Percentiles rank a stretch among this genome's conserved stretches.
These are phyloP conservation scores for human (Homo sapiens) DNA, from an alignment of 2,113 vertebrate genomes.

Conservation along the genomic window DNA sequence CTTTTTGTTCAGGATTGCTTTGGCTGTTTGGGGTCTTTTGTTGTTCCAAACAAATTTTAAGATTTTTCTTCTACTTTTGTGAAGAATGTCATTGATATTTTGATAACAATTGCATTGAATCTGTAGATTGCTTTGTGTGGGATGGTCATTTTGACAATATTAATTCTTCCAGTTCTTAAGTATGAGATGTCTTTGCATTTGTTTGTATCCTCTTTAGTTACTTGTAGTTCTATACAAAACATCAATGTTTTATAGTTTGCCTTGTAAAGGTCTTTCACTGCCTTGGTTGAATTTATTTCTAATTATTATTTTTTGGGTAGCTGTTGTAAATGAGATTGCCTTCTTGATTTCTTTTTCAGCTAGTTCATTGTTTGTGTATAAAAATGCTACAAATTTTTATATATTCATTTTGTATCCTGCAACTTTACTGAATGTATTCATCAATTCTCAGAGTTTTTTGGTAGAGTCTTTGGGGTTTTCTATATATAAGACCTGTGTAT, in stretches of 20 bases:
- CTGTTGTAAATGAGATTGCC: neutral
- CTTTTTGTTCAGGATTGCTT: no score
- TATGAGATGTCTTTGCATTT: neutral
- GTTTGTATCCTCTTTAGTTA: neutral
- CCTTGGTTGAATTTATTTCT: neutral
- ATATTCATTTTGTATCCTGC: neutral
- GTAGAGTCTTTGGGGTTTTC: neutral
- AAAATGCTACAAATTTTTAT: neutral
- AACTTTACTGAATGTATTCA: neutral
- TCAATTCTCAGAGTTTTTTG: neutral
- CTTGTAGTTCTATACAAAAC: no score
- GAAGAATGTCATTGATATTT: neutral
- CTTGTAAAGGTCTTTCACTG: neutral
- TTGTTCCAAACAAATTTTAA: neutral
- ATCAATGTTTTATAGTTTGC: neutral
- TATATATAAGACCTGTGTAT: neutral
- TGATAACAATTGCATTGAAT: neutral
- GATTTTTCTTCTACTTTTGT: neutral
- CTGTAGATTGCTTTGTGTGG: neutral
- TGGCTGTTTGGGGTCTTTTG: neutral
- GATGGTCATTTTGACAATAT: neutral
- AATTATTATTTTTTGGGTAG: neutral
- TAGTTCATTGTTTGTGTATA: neutral
- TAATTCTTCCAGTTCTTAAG: neutral
- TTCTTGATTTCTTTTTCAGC: neutral